These are phyloP conservation scores for Philereme vetulata DNA, from an alignment of 2,888 invertebrate genomes.

Conservation along the genomic window DNA sequence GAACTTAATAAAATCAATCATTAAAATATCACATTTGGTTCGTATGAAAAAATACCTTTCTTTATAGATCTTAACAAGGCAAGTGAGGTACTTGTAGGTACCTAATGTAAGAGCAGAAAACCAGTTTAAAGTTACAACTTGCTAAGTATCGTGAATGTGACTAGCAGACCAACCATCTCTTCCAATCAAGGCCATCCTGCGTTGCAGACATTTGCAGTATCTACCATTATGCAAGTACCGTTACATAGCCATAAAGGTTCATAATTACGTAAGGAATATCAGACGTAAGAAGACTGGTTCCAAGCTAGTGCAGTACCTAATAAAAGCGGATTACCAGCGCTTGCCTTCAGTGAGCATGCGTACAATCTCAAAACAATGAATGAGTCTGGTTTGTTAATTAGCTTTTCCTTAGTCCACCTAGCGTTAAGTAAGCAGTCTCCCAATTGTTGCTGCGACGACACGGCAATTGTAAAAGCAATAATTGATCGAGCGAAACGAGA, in stretches of 20 bases:
- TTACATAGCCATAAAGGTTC: conserved; percentile 16
- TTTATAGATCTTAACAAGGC: not conserved
- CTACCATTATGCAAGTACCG: conserved; percentile 26
- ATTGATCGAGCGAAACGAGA: too few species aligned
- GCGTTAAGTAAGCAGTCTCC: too few species aligned
- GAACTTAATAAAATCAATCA: not conserved
- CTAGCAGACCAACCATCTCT: not conserved
- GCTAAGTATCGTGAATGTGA: not conserved
- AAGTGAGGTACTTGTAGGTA: not conserved
- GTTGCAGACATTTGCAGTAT: conserved; percentile 10
- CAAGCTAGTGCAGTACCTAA: conserved; percentile 9
- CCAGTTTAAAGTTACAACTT: not conserved
- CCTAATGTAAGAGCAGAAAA: not conserved
- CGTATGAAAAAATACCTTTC: not conserved
- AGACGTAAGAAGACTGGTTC: conserved; percentile 27
- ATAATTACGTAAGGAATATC: conserved; percentile 31
- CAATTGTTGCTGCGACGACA: too few species aligned
- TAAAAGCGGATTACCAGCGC: conserved; percentile 3
- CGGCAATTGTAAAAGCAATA: too few species aligned
- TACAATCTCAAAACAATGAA: not conserved
- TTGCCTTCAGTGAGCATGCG: not conserved
- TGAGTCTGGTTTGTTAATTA: not conserved
- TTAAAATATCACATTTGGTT: not conserved
- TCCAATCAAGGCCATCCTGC: conserved; percentile 14
- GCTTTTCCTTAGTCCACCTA: not conserved